These are phyloP conservation scores for Acromyrmex echinatior DNA, from an alignment of 1,140 invertebrate species.

Conservation along the genomic window DNA sequence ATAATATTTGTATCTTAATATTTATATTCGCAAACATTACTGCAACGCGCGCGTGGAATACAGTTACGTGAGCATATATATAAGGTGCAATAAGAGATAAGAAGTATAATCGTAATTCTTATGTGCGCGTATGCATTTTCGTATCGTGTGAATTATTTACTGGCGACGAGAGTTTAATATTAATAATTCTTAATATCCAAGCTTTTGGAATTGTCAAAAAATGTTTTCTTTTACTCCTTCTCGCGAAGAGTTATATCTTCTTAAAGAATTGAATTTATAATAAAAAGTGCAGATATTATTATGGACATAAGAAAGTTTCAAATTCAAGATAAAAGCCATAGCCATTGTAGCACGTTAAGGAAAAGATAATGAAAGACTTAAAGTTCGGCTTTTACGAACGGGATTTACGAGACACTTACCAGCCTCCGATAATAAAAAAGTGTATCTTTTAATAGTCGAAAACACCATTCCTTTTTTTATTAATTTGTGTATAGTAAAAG, in stretches of 20 bases:
- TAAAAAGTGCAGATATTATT: constrained; percentile 23
- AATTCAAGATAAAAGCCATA: constrained; percentile 41
- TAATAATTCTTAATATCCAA: constrained; percentile 18
- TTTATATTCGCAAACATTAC: constrained; percentile 16
- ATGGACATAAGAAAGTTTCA: constrained; percentile 11
- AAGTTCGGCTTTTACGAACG: constrained; percentile 32
- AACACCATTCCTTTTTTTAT: constrained; percentile 4
- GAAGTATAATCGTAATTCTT: not conserved
- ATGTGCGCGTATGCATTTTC: not conserved
- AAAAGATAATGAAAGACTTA: constrained; percentile 38
- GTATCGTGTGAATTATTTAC: not conserved
- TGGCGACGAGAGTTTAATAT: not conserved
- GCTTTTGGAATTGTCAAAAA: not conserved
- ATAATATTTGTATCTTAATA: constrained; percentile 18
- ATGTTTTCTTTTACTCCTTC: not conserved
- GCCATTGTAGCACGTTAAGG: constrained; percentile 32
- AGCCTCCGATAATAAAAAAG: constrained; percentile 25
- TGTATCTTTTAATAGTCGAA: not conserved
- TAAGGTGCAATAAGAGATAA: not conserved
- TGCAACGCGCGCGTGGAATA: not conserved
- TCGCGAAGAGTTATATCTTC: not conserved
- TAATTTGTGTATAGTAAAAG: not conserved
- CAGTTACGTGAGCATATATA: not conserved
- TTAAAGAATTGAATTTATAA: constrained; percentile 1
- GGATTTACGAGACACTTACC: constrained; percentile 50